A percentile compares a stretch with the other conserved stretches of the same genome.
Evolutionary conservation across 2,113 vertebrate genomes (phyloP).

Genomic region (Chamaetylas fuelleborni): DNA sequence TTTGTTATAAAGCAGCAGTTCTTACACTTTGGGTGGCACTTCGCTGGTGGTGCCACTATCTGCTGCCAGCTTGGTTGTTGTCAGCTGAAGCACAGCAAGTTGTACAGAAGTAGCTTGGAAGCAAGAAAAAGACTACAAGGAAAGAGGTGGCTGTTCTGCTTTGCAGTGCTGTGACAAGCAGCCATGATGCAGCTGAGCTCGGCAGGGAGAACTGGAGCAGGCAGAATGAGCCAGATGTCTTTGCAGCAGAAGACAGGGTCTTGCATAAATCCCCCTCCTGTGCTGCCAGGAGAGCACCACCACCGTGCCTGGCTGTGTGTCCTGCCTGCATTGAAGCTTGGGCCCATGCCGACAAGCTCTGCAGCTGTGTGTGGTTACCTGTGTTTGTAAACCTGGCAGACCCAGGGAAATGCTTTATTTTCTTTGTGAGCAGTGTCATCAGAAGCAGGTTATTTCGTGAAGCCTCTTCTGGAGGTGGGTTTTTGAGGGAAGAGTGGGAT

Average conservation of each 20-base stretch:
- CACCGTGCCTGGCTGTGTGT: neutral
- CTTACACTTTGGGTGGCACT: neutral
- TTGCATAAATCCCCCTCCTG: fast-evolving
- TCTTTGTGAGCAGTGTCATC: neutral
- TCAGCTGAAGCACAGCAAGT: fast-evolving
- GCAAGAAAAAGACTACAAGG: neutral
- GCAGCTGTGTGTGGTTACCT: neutral
- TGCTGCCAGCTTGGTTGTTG: neutral
- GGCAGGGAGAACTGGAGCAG: neutral
- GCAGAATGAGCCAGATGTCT: neutral
- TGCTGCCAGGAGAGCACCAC: neutral
- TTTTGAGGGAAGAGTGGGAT: neutral
- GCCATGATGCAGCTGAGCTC: neutral
- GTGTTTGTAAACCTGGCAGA: neutral
- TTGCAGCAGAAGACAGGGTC: neutral
- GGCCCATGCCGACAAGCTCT: neutral
- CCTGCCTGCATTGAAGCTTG: neutral
- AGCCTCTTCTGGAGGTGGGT: neutral
- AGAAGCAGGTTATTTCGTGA: neutral
- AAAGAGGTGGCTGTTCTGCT: neutral
- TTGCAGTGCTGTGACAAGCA: neutral
- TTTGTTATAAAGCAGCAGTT: neutral
- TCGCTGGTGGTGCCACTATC: fast-evolving
- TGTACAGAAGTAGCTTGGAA: neutral
- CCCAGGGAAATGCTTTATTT: neutral